Percentiles rank a stretch among this genome's conserved stretches.
phyloP scores from a whole-genome alignment of 2,888 invertebrate genomes.

The Elgonia sp. region DNA sequence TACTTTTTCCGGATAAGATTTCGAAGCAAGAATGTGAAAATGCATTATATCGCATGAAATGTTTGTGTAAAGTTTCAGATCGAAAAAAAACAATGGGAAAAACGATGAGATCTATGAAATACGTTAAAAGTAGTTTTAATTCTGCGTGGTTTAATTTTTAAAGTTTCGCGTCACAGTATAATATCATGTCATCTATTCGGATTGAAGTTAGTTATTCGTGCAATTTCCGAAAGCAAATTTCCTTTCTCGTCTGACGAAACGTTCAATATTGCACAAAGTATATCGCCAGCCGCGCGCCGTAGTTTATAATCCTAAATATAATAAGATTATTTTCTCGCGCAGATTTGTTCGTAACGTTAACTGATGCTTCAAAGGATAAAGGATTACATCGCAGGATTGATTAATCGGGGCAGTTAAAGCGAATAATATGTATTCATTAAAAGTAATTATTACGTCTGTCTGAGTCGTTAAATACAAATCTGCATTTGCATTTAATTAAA shows the following conservation, averaged over 20 bases:
- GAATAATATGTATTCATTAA: slow-evolving; percentile 26
- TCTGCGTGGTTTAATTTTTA: slow-evolving; percentile 9
- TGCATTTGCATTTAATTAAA: background rate
- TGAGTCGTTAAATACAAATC: background rate
- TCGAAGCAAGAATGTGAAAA: slow-evolving; percentile 44
- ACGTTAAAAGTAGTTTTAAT: slow-evolving; percentile 43
- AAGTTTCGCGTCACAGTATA: background rate
- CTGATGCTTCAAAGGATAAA: slow-evolving; percentile 29
- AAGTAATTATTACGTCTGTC: slow-evolving; percentile 23
- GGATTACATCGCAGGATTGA: slow-evolving; percentile 30
- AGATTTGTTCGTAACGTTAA: slow-evolving; percentile 40
- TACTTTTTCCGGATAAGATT: slow-evolving; percentile 30
- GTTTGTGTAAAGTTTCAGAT: slow-evolving; percentile 31
- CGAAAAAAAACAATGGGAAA: slow-evolving; percentile 34
- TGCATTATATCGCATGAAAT: slow-evolving; percentile 46
- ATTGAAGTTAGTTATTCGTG: slow-evolving; percentile 25
- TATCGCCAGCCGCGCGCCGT: background rate
- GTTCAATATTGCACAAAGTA: slow-evolving; percentile 46
- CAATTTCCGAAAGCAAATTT: slow-evolving; percentile 35
- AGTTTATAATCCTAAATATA: slow-evolving; percentile 38
- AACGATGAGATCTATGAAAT: slow-evolving; percentile 10
- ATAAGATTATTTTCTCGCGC: slow-evolving; percentile 49
- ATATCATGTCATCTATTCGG: slow-evolving; percentile 2
- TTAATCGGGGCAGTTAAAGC: slow-evolving; percentile 30
- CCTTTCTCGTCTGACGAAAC: slow-evolving; percentile 36